Percentiles rank a stretch among this genome's conserved stretches.
Evolutionary conservation across 2,113 vertebrate species (phyloP).

Genomic region (Cacatua alba): DNA sequence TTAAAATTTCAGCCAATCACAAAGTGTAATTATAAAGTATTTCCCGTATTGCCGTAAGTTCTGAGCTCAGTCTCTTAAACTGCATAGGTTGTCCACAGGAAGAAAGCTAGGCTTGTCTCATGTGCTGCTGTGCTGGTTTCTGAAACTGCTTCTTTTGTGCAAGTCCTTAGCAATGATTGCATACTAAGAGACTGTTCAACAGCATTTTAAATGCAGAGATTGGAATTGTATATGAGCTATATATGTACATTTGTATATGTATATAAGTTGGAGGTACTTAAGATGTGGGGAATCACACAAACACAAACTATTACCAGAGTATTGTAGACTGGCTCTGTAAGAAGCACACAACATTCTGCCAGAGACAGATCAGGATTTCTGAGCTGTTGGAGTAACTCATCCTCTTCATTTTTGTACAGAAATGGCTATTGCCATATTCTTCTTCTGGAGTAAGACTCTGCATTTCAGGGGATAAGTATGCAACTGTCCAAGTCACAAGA

Average conservation of each 20-base stretch:
- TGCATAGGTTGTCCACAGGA: neutral
- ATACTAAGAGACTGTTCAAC: neutral
- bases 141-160: neutral
- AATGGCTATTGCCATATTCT: neutral
- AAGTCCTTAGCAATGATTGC: neutral
- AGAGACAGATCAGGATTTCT: neutral
- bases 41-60: neutral
- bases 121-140: neutral
- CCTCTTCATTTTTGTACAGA: neutral
- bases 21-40: neutral
- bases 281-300: neutral
- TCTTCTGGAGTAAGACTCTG: neutral
- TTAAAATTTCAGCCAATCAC: neutral
- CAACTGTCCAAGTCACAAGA: neutral
- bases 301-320: neutral
- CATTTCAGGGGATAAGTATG: neutral
- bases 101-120: neutral
- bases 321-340: neutral
- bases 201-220: neutral
- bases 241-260: neutral
- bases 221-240: neutral
- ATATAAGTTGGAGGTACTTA: neutral
- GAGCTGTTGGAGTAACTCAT: neutral
- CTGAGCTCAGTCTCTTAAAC: neutral
- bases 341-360: neutral